phyloP scores from a whole-genome alignment of 2,113 vertebrate species.

The Uropsilus gracilis region DNA sequence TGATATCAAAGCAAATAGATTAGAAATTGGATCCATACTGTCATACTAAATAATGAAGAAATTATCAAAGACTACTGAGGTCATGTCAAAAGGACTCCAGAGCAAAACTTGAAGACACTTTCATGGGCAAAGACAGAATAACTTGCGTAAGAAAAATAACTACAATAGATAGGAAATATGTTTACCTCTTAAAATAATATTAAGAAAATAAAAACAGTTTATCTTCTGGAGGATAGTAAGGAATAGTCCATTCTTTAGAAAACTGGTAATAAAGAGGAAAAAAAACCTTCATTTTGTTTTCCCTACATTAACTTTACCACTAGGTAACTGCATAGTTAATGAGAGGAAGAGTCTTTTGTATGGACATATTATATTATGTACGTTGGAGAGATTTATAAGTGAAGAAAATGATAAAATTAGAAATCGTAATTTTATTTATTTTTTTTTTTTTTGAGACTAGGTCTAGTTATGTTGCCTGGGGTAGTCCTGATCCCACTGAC shows the following conservation, averaged over 20 bases:
- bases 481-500: too few relatives aligned
- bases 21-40: neutral
- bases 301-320: neutral
- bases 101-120: neutral
- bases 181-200: neutral
- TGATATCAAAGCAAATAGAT: conserved; percentile 36
- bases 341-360: neutral
- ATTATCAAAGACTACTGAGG: conserved; percentile 10
- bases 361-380: neutral
- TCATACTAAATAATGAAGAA: neutral
- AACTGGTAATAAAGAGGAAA: conserved; percentile 15
- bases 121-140: neutral
- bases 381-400: neutral
- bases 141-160: neutral
- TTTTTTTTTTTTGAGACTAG: too few relatives aligned
- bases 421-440: conserved; percentile 41
- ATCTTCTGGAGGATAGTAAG: neutral
- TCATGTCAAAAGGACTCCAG: neutral
- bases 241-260: conserved; percentile 1
- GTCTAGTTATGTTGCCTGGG: too few relatives aligned
- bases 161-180: neutral
- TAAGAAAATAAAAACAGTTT: neutral
- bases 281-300: neutral
- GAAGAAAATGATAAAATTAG: conserved; percentile 49
- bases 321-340: neutral